These are phyloP conservation scores for Lytechinus pictus DNA, from an alignment of 35 echinoderm and acorn worm genomes.

Conservation along the genomic window DNA sequence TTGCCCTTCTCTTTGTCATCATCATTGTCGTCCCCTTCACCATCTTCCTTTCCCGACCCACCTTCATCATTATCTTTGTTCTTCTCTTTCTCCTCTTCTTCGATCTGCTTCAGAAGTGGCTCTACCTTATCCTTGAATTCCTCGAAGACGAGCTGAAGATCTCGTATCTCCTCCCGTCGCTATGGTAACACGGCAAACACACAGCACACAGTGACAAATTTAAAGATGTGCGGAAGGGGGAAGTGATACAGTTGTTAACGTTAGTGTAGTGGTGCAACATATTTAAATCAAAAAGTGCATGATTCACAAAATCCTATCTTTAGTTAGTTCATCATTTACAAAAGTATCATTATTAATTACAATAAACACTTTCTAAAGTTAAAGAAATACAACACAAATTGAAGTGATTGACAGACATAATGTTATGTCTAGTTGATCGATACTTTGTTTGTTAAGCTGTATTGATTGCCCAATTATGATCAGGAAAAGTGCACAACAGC, in stretches of 20 bases:
- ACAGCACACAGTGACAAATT: not conserved
- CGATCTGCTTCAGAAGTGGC: constrained; percentile 30
- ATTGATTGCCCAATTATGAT: too few species aligned
- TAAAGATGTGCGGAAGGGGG: not conserved
- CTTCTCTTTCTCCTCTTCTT: constrained; percentile 51
- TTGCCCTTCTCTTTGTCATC: constrained; percentile 22
- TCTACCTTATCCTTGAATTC: constrained; percentile 71
- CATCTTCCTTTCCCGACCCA: not conserved
- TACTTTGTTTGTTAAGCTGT: too few species aligned
- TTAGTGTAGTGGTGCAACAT: not conserved
- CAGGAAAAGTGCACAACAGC: too few species aligned
- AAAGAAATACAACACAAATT: too few species aligned
- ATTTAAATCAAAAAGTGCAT: too few species aligned
- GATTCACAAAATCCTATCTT: too few species aligned
- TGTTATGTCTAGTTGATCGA: too few species aligned
- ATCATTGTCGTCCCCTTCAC: constrained; percentile 36
- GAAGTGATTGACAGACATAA: too few species aligned
- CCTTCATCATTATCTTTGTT: constrained; percentile 34
- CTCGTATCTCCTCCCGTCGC: constrained; percentile 87
- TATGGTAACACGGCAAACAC: constrained; percentile 55
- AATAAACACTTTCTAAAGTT: too few species aligned
- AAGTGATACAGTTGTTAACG: not conserved
- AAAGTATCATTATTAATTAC: too few species aligned
- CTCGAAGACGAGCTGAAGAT: constrained; percentile 85
- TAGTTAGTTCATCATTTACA: too few species aligned